phyloP scores from a whole-genome alignment of 2,888 invertebrate species.

The Amaurobius ferox region DNA sequence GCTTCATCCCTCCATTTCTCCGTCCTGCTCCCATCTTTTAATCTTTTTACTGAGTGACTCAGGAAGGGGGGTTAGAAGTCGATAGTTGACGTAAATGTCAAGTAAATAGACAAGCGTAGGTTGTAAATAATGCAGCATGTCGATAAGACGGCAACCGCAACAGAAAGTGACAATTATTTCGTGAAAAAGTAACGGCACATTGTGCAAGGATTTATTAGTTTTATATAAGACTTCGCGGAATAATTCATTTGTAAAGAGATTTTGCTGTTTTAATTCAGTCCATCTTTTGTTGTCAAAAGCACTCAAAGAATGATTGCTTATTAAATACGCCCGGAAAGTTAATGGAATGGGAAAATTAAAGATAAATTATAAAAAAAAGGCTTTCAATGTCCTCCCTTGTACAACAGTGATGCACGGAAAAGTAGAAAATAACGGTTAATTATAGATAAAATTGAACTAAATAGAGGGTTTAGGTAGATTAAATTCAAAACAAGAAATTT shows the following conservation, averaged over 20 bases:
- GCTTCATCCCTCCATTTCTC: constrained; percentile 19
- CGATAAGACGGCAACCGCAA: background rate
- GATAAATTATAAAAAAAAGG: too few relatives aligned
- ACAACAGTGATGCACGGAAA: too few relatives aligned
- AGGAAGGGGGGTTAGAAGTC: background rate
- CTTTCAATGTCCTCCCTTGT: too few relatives aligned
- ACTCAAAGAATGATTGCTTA: too few relatives aligned
- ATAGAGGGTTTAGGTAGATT: too few relatives aligned
- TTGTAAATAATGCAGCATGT: constrained; percentile 15
- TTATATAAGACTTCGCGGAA: background rate
- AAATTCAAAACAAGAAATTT: too few relatives aligned
- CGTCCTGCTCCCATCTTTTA: background rate
- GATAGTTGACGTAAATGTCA: constrained; percentile 18
- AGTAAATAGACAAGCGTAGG: constrained; percentile 13
- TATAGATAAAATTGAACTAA: too few relatives aligned
- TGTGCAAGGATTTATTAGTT: constrained; percentile 12
- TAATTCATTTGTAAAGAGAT: too few relatives aligned
- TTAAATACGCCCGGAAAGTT: too few relatives aligned
- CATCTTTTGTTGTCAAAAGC: background rate
- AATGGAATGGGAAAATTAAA: too few relatives aligned
- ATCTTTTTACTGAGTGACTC: constrained; percentile 17
- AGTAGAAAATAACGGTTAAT: too few relatives aligned
- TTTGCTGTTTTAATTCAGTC: too few relatives aligned
- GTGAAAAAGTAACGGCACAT: background rate
- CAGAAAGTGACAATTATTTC: constrained; percentile 15